Base-by-base conservation (phyloP, 1,140 invertebrate genomes). In the Phymastichus coffea region DNA sequence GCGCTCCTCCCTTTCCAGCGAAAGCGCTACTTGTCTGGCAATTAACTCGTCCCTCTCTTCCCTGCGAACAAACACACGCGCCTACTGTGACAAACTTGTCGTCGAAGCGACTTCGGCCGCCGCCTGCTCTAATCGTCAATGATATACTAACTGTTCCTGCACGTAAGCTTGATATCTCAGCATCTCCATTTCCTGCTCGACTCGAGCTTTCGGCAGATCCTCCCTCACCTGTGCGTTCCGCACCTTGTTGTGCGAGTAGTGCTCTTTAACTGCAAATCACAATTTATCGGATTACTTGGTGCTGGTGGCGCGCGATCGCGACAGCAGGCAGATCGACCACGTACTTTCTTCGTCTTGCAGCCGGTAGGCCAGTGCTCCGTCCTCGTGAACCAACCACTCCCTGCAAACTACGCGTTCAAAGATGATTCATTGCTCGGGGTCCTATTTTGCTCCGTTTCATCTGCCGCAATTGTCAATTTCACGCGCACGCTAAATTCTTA, bases 331-430 rank as follows among this genome's bases (percentile, higher is more conserved):
- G n/a, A n/a, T n/a, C n/a, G n/a, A n/a, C n/a, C n/a, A n/a, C 60
- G 4, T 41, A 90, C 92, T 94, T 83, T 97, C 94, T 80, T 96
- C 85, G 72, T 91, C 90, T 77, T 97, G 95, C 12, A 97, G 80
- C 56, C 88, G 86, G 76, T 95, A 90, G 6, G 94, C 94, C 63
- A 96, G 77, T 9, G 92, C 93, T 43, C 91, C 89, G 79, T 97
- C 95, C 77, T 96, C 92, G 67, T 93, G 87, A 38, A 97, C 90
- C 61, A 94, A 82, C 93, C 94, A 97, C 80, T 96, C 89, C 63
- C 87, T 85, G 73, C 92, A 90, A 28, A 94, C 91, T 92, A 79
- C 12, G 41, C 33, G 48, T 47, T 48, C 6, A 53, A 53, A 8
- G n/a, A 53, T 60, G 57, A 60, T 9, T 60, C 57, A 60, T 60